Conservation (phyloP, 2,888 invertebrate genomes). For the Barypeithes pellucidus region DNA sequence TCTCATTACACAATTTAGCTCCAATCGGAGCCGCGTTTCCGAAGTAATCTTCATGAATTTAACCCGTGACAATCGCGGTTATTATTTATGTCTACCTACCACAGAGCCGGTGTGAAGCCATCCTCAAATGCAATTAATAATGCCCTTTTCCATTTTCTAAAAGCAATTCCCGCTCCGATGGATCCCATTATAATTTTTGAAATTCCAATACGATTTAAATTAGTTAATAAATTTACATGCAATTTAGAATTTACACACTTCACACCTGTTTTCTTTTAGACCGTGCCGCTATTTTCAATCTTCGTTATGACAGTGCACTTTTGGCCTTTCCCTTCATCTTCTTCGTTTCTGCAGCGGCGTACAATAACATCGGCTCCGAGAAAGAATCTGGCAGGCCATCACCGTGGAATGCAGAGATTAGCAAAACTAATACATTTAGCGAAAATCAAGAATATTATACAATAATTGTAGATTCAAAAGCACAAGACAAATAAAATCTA, state of each 20-base stretch:
- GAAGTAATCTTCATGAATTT: conserved; percentile 52
- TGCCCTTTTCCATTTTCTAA: conserved; percentile 55
- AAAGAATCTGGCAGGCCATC: no score
- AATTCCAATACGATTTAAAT: conserved; percentile 57
- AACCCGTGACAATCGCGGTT: conserved; percentile 51
- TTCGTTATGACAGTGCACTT: conserved; percentile 55
- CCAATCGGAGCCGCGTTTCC: conserved; percentile 17
- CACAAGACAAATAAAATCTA: no score
- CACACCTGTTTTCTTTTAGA: conserved; percentile 56
- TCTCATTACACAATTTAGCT: conserved; percentile 36
- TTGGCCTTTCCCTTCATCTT: conserved; percentile 52
- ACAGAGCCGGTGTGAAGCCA: conserved; percentile 46
- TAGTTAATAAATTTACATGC: conserved; percentile 58
- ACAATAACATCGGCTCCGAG: background rate
- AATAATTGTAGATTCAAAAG: no score
- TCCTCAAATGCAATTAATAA: conserved; percentile 54
- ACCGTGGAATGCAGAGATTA: no score
- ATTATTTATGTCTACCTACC: conserved; percentile 56
- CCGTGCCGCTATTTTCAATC: conserved; percentile 56
- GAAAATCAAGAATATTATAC: no score
- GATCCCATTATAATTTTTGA: conserved; percentile 56
- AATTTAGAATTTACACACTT: conserved; percentile 58
- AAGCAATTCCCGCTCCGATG: conserved; percentile 53
- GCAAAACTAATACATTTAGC: no score
- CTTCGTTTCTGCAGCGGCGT: conserved; percentile 38